Evolutionary conservation across 2,888 invertebrate genomes (phyloP).

Genomic region (Phlogophora meticulosa): DNA sequence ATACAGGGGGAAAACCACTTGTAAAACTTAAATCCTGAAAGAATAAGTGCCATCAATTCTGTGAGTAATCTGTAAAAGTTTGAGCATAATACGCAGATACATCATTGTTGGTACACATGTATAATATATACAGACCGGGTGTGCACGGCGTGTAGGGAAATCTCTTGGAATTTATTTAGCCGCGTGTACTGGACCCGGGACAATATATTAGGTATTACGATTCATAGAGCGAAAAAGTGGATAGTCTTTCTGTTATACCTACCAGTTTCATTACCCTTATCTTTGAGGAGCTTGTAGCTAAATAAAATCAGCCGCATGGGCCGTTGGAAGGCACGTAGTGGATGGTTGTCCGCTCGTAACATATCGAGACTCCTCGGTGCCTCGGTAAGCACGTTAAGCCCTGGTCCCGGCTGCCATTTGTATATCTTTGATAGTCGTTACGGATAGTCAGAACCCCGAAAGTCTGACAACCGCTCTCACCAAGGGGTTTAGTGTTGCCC

Average conservation of each 20-base stretch:
- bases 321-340: too few species aligned
- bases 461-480: too few species aligned
- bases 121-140: conserved; percentile 20
- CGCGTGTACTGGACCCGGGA: conserved; percentile 15
- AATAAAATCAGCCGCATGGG: too few species aligned
- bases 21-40: neutral
- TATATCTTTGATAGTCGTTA: too few species aligned
- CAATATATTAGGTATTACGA: neutral
- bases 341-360: too few species aligned
- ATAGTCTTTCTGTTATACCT: neutral
- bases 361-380: too few species aligned
- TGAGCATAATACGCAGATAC: conserved; percentile 19
- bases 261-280: neutral
- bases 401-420: too few species aligned
- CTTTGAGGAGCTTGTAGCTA: neutral
- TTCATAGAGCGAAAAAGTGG: neutral
- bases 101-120: conserved; percentile 20
- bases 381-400: too few species aligned
- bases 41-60: conserved; percentile 3
- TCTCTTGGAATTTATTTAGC: conserved; percentile 54
- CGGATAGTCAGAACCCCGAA: too few species aligned
- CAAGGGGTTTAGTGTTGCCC: too few species aligned
- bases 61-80: conserved; percentile 33
- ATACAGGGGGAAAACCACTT: too few species aligned
- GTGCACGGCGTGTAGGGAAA: conserved; percentile 31